Evolutionary conservation across 64 coral and sea anemone genomes (phyloP), one percentile per base, ranked within the genome.

Genomic region (Pachyseris speciosa): DNA sequence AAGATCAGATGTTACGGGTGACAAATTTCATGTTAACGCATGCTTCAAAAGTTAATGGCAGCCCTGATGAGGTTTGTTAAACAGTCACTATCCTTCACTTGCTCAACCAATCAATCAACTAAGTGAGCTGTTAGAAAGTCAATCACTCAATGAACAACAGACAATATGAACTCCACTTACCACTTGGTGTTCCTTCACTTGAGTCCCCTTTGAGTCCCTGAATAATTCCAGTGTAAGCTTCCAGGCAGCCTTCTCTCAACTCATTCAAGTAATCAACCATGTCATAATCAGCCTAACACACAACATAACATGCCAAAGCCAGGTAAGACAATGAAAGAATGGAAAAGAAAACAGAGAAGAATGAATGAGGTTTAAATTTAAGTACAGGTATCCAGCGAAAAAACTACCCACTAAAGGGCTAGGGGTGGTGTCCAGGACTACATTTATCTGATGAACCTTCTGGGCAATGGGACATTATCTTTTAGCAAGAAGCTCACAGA

Each of bases 181-280:
- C 0, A 61, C 19, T 40, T 19, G 25, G 2, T 6, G 51, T 37
- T 60, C 77, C 77, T 38, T 80, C 77, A 25, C 29, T 8, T 19
- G 83, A 76, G 41, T 98, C 96, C 5, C 96, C 96, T 66, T 98
- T 98, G 2, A 98, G 72, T 2, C 96, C 96, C 55, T 98, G 96
- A 60, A 98, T 98, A 73, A 98, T 98, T 11, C 96, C 96, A 89
- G 96, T 98, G 72, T 98, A 98, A 1, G 97, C 97, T 41, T 99
- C 97, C 41, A 99, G 42, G 78, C 97, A 99, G 20, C 89, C 89
- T 40, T 99, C 97, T 29, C 97, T 86, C 0, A 99, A 86, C 36
- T 99, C 97, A 66, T 99, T 99, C 6, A 99, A 47, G 58, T 99
- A 99, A 57, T 99, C 97, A n/a, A 99, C 85, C 97, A 95, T 99